Evolutionary conservation across 1,140 invertebrate genomes (phyloP), one percentile per base, ranked within the genome.

Genomic region (Anastrepha ludens): DNA sequence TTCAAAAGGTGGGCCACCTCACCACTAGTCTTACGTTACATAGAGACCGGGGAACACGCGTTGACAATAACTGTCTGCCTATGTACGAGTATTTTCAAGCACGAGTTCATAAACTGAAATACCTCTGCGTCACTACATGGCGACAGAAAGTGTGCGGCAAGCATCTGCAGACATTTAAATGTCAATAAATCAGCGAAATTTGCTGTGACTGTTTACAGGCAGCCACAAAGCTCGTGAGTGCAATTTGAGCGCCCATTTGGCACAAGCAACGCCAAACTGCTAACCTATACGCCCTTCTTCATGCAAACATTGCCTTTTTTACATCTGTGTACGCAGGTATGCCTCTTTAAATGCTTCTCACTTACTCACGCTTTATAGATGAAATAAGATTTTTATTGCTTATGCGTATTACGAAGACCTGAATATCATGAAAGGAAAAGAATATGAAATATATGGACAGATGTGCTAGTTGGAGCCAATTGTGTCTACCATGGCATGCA

Each of bases 311-410:
- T 39, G 41, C 47, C 47, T 39, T 39, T 47, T 39, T 15, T 47
- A 13, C 67, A 29, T 29, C 29, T 29, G 29, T 29, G 11, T n/a
- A 41, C 13, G 5, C 2, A 11, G 29, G 11, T 20, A 67, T 55
- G 64, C 64, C 6, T 11, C 13, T 39, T 67, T 67, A 41, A 67
- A 67, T 67, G 64, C 64, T 67, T 20, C 64, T 7, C 64, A 17
- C 39, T 74, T 74, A 17, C 13, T 47, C 67, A 74, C 15, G 67
- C 7, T 85, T 85, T 60, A 85, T 85, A 58, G 47, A 29, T n/a
- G n/a, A 85, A 85, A 85, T 85, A 50, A 15, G 50, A 58, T 85
- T 85, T 85, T 85, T 85, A 85, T 85, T 85, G 81, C 81, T 41
- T 74, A n/a, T 74, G 41, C 8, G 7, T 2, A 74, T 44, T 44